Base-by-base conservation (phyloP, 2,888 invertebrate species). In the Punctoribates punctum region DNA sequence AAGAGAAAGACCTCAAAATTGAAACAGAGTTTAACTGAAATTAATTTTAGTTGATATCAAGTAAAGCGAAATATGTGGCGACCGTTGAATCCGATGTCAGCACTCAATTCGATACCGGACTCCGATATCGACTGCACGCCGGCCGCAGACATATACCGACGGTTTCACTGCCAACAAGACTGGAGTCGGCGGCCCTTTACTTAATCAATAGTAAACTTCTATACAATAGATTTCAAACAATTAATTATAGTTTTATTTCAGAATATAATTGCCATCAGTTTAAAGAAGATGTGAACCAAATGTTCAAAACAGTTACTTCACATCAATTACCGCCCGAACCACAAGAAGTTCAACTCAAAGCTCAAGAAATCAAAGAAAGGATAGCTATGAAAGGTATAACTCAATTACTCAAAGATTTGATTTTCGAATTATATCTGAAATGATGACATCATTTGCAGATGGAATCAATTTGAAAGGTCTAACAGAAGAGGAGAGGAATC, bases 131-230 rank as follows among this genome's bases (percentile, higher is more conserved):
- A 1, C 23, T 27, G 20, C 76, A 76, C 23, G 27, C 15, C 1
- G 76, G 76, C 29, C 23, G 23, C 13, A 42, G 77, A n/a, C 17
- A 27, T 25, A 11, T 51, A 27, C 38, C 65, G 38, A 23, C 25
- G 25, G 73, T 77, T 2, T 25, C 46, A n/a, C 51, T 80, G 38
- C 80, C 80, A 15, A 20, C 42, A 65, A 48, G n/a, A 51, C 70
- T 80, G 34, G 74, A 75, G 15, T n/a, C 34, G 27, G 75, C 78
- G 38, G 74, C 75, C 48, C n/a, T 73, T 23, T 65, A 46, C 70
- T 48, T 79, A 15, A 67, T 80, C 46, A 70, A 77, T 38, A 77
- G 75, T 75, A 34, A 67, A 51, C 70, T 65, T 46, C 57, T 34
- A 42, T 48, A 38, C 17, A 27, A 60, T 8, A n/a, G 8, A 6